phyloP scores from a whole-genome alignment of 2,888 invertebrate genomes.

The Cerceris ruficornis region DNA sequence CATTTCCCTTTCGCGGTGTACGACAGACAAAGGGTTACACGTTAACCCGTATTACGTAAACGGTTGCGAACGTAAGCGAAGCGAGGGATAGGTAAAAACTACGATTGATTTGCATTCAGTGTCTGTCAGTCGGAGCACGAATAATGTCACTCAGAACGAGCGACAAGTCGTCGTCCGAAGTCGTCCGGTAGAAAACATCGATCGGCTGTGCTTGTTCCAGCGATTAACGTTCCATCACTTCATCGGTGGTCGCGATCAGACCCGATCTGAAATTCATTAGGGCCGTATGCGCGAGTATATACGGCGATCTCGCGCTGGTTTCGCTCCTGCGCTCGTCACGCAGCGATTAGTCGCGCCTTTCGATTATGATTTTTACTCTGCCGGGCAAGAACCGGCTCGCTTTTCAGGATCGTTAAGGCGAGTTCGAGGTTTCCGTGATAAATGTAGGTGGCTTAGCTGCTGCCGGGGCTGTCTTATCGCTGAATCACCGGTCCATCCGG shows the following conservation, averaged over 20 bases:
- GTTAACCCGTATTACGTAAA: too few species aligned
- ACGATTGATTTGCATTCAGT: too few species aligned
- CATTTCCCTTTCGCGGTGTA: too few species aligned
- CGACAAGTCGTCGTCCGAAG: not conserved
- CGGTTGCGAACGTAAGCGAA: too few species aligned
- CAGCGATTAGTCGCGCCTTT: conserved; percentile 57
- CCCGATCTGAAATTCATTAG: conserved; percentile 43
- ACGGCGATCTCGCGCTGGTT: conserved; percentile 36
- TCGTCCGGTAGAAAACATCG: not conserved
- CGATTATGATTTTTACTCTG: conserved; percentile 47
- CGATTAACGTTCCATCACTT: conserved; percentile 21
- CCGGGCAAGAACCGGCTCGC: conserved; percentile 25
- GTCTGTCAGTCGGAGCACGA: too few species aligned
- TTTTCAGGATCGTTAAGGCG: conserved; percentile 54
- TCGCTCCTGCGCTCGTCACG: conserved; percentile 43
- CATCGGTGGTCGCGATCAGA: conserved; percentile 31
- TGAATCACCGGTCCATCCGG: conserved; percentile 35
- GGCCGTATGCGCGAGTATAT: not conserved
- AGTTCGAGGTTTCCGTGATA: conserved; percentile 39
- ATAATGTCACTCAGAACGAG: not conserved
- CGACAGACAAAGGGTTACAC: too few species aligned
- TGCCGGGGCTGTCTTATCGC: conserved; percentile 26
- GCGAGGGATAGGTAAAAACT: too few species aligned
- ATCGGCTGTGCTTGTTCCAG: not conserved
- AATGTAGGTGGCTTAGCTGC: conserved; percentile 29